phyloP scores from a whole-genome alignment of 1,140 invertebrate species.

The Diploscapter pachys region DNA sequence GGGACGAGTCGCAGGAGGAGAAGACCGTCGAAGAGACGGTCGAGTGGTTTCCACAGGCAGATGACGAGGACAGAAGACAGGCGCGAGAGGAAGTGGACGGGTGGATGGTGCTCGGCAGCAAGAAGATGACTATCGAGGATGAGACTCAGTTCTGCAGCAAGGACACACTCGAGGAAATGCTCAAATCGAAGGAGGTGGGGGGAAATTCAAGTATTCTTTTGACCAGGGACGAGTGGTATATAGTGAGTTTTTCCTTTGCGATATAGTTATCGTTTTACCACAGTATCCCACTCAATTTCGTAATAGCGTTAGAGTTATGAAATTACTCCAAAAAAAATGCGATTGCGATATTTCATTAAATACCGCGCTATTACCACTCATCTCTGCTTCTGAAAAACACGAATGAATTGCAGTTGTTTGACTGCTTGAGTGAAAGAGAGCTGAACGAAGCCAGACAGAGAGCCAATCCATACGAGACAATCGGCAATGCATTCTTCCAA shows the following conservation, averaged over 20 bases:
- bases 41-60: slow-evolving; percentile 16
- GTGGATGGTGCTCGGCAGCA: slow-evolving; percentile 9
- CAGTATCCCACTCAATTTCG: background rate
- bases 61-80: slow-evolving; percentile 5
- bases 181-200: slow-evolving; percentile 68
- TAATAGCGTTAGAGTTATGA: background rate
- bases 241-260: slow-evolving; percentile 1
- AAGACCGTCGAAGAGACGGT: slow-evolving; percentile 16
- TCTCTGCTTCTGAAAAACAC: background rate
- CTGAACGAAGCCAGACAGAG: slow-evolving; percentile 75
- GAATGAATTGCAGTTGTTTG: slow-evolving; percentile 69
- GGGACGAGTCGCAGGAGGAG: slow-evolving; percentile 22
- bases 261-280: background rate
- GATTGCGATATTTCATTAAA: background rate
- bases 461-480: slow-evolving; percentile 91
- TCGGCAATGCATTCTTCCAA: slow-evolving; percentile 77
- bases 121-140: slow-evolving; percentile 64
- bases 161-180: slow-evolving; percentile 69
- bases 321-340: background rate
- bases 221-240: background rate
- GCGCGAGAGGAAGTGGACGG: slow-evolving; percentile 4
- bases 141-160: slow-evolving; percentile 76
- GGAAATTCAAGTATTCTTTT: no score
- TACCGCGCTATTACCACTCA: background rate
- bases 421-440: slow-evolving; percentile 75